Evolutionary conservation across 2,797 vertebrate genomes (phyloP), one percentile per base, ranked within the genome.

Genomic region (Gephyroberyx darwinii): DNA sequence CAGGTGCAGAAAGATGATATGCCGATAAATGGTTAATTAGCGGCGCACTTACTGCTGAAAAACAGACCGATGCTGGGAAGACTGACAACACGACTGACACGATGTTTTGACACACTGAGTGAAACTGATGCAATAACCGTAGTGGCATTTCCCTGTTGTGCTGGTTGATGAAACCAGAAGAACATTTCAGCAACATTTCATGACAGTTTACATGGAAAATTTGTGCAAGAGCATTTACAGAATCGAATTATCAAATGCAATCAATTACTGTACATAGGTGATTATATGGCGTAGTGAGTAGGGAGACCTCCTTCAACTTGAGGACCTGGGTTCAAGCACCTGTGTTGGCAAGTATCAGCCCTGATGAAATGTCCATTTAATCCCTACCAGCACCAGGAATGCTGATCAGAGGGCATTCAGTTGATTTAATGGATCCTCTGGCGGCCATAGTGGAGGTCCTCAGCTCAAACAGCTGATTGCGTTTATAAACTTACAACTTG

Each of bases 1-100:
- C 84, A 86, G 83, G 75, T 88, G 75, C 61, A 76, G 78, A 84
- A 80, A 77, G 72, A 81, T 83, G 77, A 88, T 70, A 39, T 65
- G 60, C 56, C 74, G 72, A 80, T 81, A 82, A 83, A 72, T 69
- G 65, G 62, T 79, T 84, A 59, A 86, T 90, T 84, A 85, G 62
- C 79, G 54, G 67, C 30, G 59, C 16, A 0, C 66, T 76, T 73
- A 69, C 35, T 61, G 65, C 45, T 74, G 72, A 70, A 70, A 77
- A 58, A 30, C 67, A 70, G 14, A 54, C 30, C 9, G 16, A 56
- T 2, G 2, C 74, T 47, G 62, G 60, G 63, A 41, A 41, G 77
- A 65, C 74, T 67, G 69, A 82, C 54, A 37, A 63, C 10, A 82
- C 54, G 37, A 63, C 10, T 73, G 67, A 74, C 65, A 22, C 43